phyloP scores from a whole-genome alignment of 1,140 invertebrate species.

The Diorhabda elongata region DNA sequence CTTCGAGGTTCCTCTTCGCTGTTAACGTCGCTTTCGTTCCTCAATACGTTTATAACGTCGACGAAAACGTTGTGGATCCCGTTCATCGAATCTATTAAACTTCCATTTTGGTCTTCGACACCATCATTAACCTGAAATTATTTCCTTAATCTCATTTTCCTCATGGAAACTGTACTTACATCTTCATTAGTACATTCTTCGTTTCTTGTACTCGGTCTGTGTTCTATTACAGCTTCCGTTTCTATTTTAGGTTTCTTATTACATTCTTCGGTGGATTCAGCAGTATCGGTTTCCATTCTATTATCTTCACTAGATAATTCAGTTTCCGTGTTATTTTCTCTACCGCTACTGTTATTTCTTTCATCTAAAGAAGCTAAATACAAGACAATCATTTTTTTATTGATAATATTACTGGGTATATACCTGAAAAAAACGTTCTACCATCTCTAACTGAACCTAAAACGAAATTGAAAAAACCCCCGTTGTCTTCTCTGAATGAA shows the following conservation, averaged over 20 bases:
- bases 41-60: constrained; percentile 15
- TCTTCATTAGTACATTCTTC: too few species aligned
- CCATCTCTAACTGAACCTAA: constrained; percentile 18
- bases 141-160: too few species aligned
- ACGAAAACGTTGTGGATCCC: constrained; percentile 19
- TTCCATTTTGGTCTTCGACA: too few species aligned
- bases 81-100: constrained; percentile 10
- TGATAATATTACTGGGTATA: neutral
- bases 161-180: too few species aligned
- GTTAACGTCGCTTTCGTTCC: constrained; percentile 9
- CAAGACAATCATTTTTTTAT: neutral
- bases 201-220: constrained; percentile 7
- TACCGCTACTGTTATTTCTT: neutral
- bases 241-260: constrained; percentile 15
- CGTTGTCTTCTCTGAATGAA: constrained; percentile 17
- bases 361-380: neutral
- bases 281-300: constrained; percentile 15
- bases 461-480: constrained; percentile 24
- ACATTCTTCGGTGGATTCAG: constrained; percentile 15
- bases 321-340: constrained; percentile 3
- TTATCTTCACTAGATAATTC: constrained; percentile 17
- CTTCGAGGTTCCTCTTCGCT: constrained; percentile 7
- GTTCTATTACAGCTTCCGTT: constrained; percentile 18
- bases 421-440: neutral
- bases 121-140: too few species aligned